Evolutionary conservation across 2,113 vertebrate genomes (phyloP).

Genomic region (Thamnophis sirtalis): DNA sequence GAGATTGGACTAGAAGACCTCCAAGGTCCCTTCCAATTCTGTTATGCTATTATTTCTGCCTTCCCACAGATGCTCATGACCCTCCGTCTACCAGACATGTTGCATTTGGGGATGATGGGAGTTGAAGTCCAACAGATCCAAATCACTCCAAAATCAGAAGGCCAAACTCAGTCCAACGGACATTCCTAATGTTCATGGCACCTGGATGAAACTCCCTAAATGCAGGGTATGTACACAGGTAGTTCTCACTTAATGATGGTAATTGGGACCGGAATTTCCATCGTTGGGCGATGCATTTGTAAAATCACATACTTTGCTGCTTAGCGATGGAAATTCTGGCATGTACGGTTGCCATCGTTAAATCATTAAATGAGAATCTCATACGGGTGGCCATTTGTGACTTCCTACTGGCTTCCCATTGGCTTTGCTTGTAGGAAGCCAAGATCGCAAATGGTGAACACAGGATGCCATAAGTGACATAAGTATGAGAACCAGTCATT

Average conservation of each 20-base stretch:
- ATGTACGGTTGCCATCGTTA: too few relatives aligned
- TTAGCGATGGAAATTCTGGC: too few relatives aligned
- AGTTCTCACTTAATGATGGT: not conserved
- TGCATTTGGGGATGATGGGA: not conserved
- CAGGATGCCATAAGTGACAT: not conserved
- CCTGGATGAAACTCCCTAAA: not conserved
- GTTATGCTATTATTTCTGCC: not conserved
- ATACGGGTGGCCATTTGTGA: not conserved
- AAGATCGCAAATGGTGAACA: too few relatives aligned
- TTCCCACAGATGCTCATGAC: not conserved
- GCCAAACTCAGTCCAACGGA: not conserved
- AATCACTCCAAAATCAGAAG: not conserved
- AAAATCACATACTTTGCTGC: too few relatives aligned
- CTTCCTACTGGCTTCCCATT: not conserved
- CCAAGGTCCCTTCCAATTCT: too few relatives aligned
- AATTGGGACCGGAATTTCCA: not conserved
- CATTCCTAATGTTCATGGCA: not conserved
- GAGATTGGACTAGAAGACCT: too few relatives aligned
- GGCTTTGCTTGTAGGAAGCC: not conserved
- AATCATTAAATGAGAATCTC: too few relatives aligned
- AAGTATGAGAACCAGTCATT: not conserved
- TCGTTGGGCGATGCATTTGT: too few relatives aligned
- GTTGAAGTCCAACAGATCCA: not conserved
- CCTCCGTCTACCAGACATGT: not conserved
- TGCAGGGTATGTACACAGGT: not conserved